Evolutionary conservation across 2,888 invertebrate genomes (phyloP), one percentile per base, ranked within the genome.

Genomic region (Orthonychiurus folsomi): DNA sequence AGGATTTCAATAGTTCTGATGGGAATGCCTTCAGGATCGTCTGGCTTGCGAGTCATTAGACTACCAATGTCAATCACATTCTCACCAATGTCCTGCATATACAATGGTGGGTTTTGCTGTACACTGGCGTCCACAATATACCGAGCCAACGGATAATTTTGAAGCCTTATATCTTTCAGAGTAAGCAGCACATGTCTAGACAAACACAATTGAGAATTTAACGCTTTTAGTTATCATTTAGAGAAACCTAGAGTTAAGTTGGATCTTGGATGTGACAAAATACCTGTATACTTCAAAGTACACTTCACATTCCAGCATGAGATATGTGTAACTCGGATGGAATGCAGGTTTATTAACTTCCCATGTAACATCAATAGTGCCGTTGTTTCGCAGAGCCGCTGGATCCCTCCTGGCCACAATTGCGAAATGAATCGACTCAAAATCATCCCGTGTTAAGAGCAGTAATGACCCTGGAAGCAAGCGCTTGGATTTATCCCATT

Each of bases 231-330:
- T n/a, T n/a, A n/a, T n/a, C n/a, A n/a, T n/a, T n/a, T n/a, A n/a
- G n/a, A n/a, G n/a, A n/a, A n/a, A n/a, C n/a, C 5, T 47, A 60
- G 20, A 21, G n/a, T n/a, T n/a, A n/a, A n/a, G n/a, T n/a, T n/a
- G n/a, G n/a, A n/a, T n/a, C n/a, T n/a, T n/a, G n/a, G n/a, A 24
- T n/a, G n/a, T 23, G n/a, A n/a, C n/a, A n/a, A 89, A 86, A 73
- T 86, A 84, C 66, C 85, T 81, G 74, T 90, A 91, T 0, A 90
- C 88, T 74, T 90, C 90, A 75, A 90, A 89, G 76, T 86, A 92
- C 0, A 87, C 84, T 59, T 84, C 84, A 59, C 87, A 85, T 75
- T 90, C 89, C 1, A 87, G 81, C 86, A 90, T 87, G 0, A 83
- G 73, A 65, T 82, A 83, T 0, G 77, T 67, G 64, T 78, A 75